phyloP scores from a whole-genome alignment of 2,113 vertebrate genomes.

The Mirza zaza region DNA sequence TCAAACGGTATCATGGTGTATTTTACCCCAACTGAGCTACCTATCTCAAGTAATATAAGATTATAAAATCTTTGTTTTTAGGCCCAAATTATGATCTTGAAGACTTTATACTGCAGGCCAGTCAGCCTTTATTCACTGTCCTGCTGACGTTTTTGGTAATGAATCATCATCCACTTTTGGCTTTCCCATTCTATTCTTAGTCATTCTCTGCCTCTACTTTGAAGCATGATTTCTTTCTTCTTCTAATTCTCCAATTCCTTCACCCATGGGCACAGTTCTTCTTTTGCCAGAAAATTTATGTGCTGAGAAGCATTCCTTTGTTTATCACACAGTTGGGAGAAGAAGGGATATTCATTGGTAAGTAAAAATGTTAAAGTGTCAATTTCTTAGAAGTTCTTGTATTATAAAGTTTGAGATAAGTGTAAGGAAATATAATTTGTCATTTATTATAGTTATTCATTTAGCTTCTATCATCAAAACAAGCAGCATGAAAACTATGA shows the following conservation, averaged over 20 bases:
- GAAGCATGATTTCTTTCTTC: background rate
- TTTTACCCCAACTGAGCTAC: background rate
- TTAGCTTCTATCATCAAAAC: background rate
- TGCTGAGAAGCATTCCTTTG: background rate
- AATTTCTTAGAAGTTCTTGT: background rate
- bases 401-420: background rate
- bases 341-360: background rate
- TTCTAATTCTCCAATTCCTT: background rate
- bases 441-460: background rate
- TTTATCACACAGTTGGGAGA: background rate
- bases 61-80: background rate
- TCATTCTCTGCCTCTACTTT: background rate
- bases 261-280: background rate
- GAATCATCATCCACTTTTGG: background rate
- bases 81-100: background rate
- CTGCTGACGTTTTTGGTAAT: background rate
- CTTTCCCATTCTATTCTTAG: conserved; percentile 17
- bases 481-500: background rate
- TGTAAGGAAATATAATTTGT: background rate
- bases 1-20: background rate
- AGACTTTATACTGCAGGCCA: background rate
- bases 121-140: background rate
- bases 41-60: background rate
- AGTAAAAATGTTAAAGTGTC: background rate
- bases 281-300: background rate